These are phyloP conservation scores for Hoplodrina ambigua DNA, from an alignment of 2,888 invertebrate genomes.

Conservation along the genomic window DNA sequence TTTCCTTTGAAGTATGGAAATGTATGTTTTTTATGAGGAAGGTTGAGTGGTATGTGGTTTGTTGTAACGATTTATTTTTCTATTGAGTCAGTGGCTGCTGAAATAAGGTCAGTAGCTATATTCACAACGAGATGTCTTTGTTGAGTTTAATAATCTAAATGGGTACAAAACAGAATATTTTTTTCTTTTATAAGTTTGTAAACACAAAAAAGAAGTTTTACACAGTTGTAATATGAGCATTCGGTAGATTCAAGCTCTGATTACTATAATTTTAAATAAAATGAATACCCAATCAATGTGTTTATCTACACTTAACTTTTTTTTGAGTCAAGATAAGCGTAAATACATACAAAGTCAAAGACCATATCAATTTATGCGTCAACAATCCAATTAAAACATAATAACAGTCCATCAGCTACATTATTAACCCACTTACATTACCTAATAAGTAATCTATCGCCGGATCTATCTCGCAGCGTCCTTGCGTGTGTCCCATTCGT, in stretches of 20 bases:
- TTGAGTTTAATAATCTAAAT: not conserved
- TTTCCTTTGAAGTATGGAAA: slow-evolving; percentile 27
- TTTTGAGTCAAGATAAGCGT: slow-evolving; percentile 21
- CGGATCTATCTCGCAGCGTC: slow-evolving; percentile 67
- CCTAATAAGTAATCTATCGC: slow-evolving; percentile 67
- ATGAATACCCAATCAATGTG: not conserved
- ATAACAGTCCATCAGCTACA: slow-evolving; percentile 48
- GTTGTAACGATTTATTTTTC: slow-evolving; percentile 9
- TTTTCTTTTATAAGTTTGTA: not conserved
- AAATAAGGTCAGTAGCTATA: slow-evolving; percentile 6
- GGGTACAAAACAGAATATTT: not conserved
- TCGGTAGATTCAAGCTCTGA: slow-evolving; percentile 25
- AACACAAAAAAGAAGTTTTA: not conserved
- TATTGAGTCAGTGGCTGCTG: not conserved
- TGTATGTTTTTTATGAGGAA: slow-evolving; percentile 28
- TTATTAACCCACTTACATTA: slow-evolving; percentile 57
- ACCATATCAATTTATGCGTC: slow-evolving; percentile 29
- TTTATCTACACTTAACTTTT: slow-evolving; percentile 29
- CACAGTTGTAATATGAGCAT: slow-evolving; percentile 22
- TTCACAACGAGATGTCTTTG: not conserved
- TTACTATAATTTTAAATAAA: slow-evolving; percentile 20
- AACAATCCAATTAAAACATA: slow-evolving; percentile 49
- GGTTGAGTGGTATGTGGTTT: slow-evolving; percentile 18
- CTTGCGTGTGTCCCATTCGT: slow-evolving; percentile 66
- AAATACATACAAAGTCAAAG: slow-evolving; percentile 18